Evolutionary conservation across 2,888 invertebrate genomes (phyloP).

Genomic region (Aporophyla nigra): DNA sequence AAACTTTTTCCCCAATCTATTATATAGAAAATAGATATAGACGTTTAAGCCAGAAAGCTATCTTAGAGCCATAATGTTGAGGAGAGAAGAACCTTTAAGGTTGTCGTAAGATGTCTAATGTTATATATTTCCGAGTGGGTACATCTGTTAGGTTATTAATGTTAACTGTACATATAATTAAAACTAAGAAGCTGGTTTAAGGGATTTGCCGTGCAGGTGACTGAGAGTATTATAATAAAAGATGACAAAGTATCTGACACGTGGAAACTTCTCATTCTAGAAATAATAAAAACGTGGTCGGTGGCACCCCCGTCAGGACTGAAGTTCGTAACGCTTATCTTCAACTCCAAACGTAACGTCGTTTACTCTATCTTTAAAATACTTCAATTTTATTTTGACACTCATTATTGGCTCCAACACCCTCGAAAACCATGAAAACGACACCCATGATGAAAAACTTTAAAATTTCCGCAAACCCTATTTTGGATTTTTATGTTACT

Average conservation of each 20-base stretch:
- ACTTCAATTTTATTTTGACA: no score
- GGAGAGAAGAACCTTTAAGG: neutral
- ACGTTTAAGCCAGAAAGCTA: slow-evolving; percentile 10
- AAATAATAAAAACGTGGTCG: neutral
- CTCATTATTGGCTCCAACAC: no score
- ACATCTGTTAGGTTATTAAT: neutral
- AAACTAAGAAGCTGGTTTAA: neutral
- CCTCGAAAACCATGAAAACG: no score
- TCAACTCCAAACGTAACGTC: no score
- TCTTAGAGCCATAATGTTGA: slow-evolving; percentile 18
- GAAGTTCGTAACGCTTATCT: no score
- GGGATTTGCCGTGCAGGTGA: neutral
- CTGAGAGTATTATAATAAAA: no score
- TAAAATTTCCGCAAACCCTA: no score
- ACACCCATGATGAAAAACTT: no score
- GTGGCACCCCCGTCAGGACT: no score
- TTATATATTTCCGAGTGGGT: neutral
- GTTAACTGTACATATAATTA: neutral
- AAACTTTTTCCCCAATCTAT: no score
- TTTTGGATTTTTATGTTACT: no score
- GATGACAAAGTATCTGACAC: neutral
- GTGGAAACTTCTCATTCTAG: neutral
- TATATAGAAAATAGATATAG: neutral
- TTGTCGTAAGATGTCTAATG: neutral
- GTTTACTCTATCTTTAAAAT: no score